phyloP scores from a whole-genome alignment of 2,888 invertebrate species.

The Leucozona laternaria region DNA sequence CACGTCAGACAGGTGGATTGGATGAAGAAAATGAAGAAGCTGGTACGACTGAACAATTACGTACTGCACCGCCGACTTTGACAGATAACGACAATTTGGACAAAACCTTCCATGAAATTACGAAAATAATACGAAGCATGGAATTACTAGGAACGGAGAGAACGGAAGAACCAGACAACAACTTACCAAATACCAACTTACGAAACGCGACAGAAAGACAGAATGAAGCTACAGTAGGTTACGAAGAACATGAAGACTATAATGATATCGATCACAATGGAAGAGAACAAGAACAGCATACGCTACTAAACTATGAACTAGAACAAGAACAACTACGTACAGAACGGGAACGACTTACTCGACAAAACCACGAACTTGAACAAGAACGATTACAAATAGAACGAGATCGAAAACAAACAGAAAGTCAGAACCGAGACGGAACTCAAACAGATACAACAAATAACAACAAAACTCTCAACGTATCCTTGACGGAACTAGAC shows the following conservation, averaged over 20 bases:
- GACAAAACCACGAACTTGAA: background rate
- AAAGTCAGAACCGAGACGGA: background rate
- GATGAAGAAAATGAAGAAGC: background rate
- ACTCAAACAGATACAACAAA: too few species aligned
- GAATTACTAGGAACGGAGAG: background rate
- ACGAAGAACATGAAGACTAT: background rate
- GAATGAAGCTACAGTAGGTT: background rate
- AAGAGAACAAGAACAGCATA: background rate
- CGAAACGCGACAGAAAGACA: background rate
- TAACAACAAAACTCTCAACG: background rate
- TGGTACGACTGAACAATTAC: background rate
- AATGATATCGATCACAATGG: too few species aligned
- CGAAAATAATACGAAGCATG: background rate
- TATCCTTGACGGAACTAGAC: background rate
- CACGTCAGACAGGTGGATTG: background rate
- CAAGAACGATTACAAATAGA: background rate
- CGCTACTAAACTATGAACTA: background rate
- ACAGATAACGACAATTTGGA: background rate
- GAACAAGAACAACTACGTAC: background rate
- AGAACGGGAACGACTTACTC: background rate
- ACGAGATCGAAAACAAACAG: background rate
- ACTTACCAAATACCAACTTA: background rate
- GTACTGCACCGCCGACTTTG: background rate
- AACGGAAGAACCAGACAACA: background rate
- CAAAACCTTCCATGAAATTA: background rate